Base-by-base conservation (phyloP, 2,888 invertebrate species). In the Calameuta filiformis region DNA sequence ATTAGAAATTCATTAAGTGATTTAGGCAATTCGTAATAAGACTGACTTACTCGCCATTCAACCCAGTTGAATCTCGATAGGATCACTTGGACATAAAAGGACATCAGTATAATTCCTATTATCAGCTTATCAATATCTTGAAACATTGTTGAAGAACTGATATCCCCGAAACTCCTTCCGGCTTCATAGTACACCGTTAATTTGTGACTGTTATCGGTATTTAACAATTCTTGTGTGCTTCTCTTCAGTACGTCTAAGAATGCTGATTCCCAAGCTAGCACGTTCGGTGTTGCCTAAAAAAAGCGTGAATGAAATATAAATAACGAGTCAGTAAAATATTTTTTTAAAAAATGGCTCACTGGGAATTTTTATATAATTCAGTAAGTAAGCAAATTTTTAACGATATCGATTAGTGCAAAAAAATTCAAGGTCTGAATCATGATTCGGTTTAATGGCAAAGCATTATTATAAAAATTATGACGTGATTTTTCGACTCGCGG, bases 1-100 rank as follows among this genome's bases (percentile, higher is more conserved):
- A 9, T 23, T 56, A 56, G 56, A 23, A 56, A 23, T 56, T 56
- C 9, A 56, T 2, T 9, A 56, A 56, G 3, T 23, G 9, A 23
- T 56, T 56, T 9, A 56, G 56, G 56, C 56, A 56, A 56, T 56
- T 23, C 56, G 9, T 33, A 31, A 9, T 31, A 34, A 37, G 69
- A 30, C 37, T 68, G 73, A 89, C 92, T 92, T 92, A 95, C 95
- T 90, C 95, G 94, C 82, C 95, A 94, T 91, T 96, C 96, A 35
- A 96, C 92, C 93, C 95, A 94, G 89, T 96, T 96, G 89, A 93
- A 95, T 87, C 95, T 94, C 12, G 96, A 96, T 77, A 97, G 92
- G 81, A 95, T 95, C 82, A 95, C 91, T 83, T 94, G 93, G 71
- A 97, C 95, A 87, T 96, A 97, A 69, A 96, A 86, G 85, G 96